Percentiles rank a stretch among this genome's conserved stretches.
Evolutionary conservation across 2,888 invertebrate genomes (phyloP).

Genomic region (Eubasilissa splendida): DNA sequence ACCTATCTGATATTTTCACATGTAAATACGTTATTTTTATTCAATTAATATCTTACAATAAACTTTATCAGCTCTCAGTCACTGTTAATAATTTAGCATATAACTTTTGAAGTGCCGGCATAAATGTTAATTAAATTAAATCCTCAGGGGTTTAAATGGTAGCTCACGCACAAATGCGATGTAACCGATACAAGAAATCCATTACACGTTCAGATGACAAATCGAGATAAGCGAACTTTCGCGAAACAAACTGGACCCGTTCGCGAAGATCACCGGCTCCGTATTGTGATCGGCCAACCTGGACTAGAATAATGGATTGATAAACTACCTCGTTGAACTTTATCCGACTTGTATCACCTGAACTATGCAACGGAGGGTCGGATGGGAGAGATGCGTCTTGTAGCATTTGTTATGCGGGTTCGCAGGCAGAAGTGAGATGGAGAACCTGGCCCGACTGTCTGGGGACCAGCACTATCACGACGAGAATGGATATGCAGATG

Average conservation of each 20-base stretch:
- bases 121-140: conserved; percentile 22
- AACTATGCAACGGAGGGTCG: conserved; percentile 15
- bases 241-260: conserved; percentile 46
- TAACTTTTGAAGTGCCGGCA: background rate
- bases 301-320: conserved; percentile 46
- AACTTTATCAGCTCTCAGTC: background rate
- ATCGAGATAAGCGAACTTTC: conserved; percentile 45
- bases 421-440: background rate
- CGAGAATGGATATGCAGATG: background rate
- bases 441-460: conserved; percentile 3
- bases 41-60: no score
- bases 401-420: conserved; percentile 21
- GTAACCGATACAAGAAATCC: conserved; percentile 50
- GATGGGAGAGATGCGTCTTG: conserved; percentile 15
- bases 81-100: background rate
- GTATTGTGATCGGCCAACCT: conserved; percentile 17
- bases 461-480: background rate
- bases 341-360: conserved; percentile 44
- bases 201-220: conserved; percentile 55
- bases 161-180: conserved; percentile 41
- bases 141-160: background rate
- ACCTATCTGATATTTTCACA: no score
- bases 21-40: no score
- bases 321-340: conserved; percentile 49
- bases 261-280: conserved; percentile 18